phyloP scores from a whole-genome alignment of 2,113 vertebrate species.

The Lipophrys pholis region DNA sequence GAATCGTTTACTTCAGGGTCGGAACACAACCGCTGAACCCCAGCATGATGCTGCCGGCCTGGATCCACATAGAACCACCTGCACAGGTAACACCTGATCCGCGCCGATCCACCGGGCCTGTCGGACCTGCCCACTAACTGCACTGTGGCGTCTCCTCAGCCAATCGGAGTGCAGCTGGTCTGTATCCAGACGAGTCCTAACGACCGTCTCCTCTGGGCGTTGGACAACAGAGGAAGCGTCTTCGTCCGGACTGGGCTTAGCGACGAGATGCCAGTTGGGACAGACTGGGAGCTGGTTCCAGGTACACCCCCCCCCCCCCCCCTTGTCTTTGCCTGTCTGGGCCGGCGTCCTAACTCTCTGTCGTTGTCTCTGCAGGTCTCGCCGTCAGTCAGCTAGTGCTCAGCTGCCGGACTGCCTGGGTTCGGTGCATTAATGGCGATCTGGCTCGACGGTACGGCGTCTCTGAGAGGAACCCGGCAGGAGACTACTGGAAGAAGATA shows the following conservation, averaged over 20 bases:
- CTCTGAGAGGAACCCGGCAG: slow-evolving; percentile 91
- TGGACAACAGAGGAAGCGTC: slow-evolving; percentile 92
- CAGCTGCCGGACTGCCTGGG: slow-evolving; percentile 91
- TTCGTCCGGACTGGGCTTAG: slow-evolving; percentile 91
- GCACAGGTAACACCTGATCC: slow-evolving; percentile 84
- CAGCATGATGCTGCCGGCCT: slow-evolving; percentile 97
- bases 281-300: slow-evolving; percentile 94
- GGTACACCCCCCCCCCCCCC: slow-evolving; percentile 77
- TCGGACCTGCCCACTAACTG: neutral
- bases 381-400: slow-evolving; percentile 91
- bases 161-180: slow-evolving; percentile 89
- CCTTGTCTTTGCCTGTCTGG: neutral
- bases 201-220: slow-evolving; percentile 92
- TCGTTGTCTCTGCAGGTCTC: slow-evolving; percentile 81
- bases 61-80: slow-evolving; percentile 96
- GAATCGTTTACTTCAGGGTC: slow-evolving; percentile 94
- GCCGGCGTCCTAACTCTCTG: neutral
- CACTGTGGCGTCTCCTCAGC: slow-evolving; percentile 80
- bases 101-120: neutral
- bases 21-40: slow-evolving; percentile 97
- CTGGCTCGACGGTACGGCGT: slow-evolving; percentile 93
- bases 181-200: slow-evolving; percentile 91
- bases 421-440: slow-evolving; percentile 91
- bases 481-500: slow-evolving; percentile 98
- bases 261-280: slow-evolving; percentile 97